Percentiles rank a stretch among this genome's conserved stretches.
Conservation (phyloP, 2,888 invertebrate genomes). For the Oxyscelio sp. region DNA sequence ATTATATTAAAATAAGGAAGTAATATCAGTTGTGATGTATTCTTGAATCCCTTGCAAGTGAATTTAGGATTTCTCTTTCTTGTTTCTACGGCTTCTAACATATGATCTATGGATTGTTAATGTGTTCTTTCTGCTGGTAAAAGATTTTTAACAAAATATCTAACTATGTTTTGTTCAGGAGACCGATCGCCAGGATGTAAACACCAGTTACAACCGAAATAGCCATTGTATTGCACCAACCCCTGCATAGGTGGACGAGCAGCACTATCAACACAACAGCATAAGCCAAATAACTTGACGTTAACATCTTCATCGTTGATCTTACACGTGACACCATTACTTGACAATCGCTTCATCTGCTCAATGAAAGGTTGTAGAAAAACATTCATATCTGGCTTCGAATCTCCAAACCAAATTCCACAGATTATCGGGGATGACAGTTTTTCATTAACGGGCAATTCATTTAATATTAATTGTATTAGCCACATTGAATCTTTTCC, state of each 20-base stretch:
- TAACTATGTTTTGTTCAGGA: background rate
- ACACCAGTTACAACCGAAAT: too few species aligned
- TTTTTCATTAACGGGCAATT: slow-evolving; percentile 55
- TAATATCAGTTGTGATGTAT: slow-evolving; percentile 40
- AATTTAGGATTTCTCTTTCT: slow-evolving; percentile 21
- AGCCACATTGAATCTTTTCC: too few species aligned
- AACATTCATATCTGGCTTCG: slow-evolving; percentile 46
- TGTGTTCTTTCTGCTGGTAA: slow-evolving; percentile 5
- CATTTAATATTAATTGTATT: slow-evolving; percentile 70
- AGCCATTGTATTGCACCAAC: too few species aligned
- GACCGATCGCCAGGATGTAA: slow-evolving; percentile 57
- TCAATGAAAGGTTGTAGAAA: slow-evolving; percentile 59
- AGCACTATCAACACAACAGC: slow-evolving; percentile 65
- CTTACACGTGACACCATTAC: slow-evolving; percentile 7
- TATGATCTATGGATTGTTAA: background rate
- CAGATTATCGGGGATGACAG: slow-evolving; percentile 33
- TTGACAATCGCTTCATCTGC: slow-evolving; percentile 55
- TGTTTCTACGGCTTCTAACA: slow-evolving; percentile 9
- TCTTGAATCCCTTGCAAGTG: slow-evolving; percentile 19
- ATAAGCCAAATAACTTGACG: slow-evolving; percentile 53
- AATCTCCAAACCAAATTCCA: too few species aligned
- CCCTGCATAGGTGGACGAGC: too few species aligned
- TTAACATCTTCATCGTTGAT: slow-evolving; percentile 15
- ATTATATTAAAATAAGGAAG: slow-evolving; percentile 67
- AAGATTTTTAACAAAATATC: slow-evolving; percentile 15